Evolutionary conservation across 2,113 vertebrate genomes (phyloP), one percentile per base, ranked within the genome.

Genomic region (Tautogolabrus adspersus): DNA sequence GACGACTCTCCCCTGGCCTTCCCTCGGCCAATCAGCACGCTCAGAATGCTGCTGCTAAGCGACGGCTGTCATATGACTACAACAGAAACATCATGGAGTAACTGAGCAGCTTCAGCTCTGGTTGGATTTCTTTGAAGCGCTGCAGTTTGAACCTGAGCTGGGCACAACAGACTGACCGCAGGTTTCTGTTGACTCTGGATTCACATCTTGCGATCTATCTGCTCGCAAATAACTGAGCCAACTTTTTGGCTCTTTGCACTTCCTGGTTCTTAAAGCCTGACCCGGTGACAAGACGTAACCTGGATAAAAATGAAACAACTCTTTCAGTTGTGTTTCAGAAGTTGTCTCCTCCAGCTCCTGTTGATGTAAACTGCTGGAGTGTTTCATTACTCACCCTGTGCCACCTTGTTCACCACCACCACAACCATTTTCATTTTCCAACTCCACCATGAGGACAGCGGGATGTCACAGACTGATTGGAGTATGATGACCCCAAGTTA

Each of bases 31-130:
- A 89, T 87, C 90, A 80, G 81, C 87, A 90, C 52, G 67, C 83
- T 65, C 90, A 87, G 12, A 69, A 63, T 9, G 76, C 81, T 19
- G 88, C 79, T 0, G 83, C 90, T 46, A 94, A 93, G 81, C 86
- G 93, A 51, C 92, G 91, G 59, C 84, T 94, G 62, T 94, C 94
- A 0, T 94, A 89, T 8, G 94, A 94, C 86, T 60, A 89, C 83
- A 94, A 93, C 92, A 92, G 88, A 46, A 93, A 89, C 79, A 19
- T 87, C 12, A 40, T 71, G 76, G 82, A 87, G 62, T 94, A 81
- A 80, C 49, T 19, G 58, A 22, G 13, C 54, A 1, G 65, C 22
- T 1, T 72, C 57, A 4, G 67, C 72, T 76, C 11, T 13, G 47
- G 60, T 23, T 26, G 46, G 69, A 38, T 6, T 26, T 0, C 8